Evolutionary conservation across 2,113 vertebrate species (phyloP).

Genomic region (Brachyhypopomus gauderio): DNA sequence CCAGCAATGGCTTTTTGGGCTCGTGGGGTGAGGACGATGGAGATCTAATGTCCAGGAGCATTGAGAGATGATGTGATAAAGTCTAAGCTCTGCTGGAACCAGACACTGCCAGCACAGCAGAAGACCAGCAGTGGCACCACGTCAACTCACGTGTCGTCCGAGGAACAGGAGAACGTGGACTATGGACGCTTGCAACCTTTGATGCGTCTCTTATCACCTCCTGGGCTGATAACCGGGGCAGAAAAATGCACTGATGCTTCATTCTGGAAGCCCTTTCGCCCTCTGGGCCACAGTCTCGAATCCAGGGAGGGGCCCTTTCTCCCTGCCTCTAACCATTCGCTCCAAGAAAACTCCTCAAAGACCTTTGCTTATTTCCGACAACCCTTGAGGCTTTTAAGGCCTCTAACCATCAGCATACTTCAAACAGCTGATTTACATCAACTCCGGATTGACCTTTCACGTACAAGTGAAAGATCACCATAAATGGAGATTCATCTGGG

Average conservation of each 20-base stretch:
- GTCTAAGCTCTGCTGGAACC: slow-evolving; percentile 20
- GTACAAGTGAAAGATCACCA: neutral
- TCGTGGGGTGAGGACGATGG: slow-evolving; percentile 3
- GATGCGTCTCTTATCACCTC: slow-evolving; percentile 43
- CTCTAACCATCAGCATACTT: neutral
- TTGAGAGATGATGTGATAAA: slow-evolving; percentile 38
- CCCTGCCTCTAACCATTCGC: neutral
- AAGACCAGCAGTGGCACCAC: neutral
- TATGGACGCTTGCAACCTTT: slow-evolving; percentile 44
- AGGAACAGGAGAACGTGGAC: slow-evolving; percentile 5
- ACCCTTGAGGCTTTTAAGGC: neutral
- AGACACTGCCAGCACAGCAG: slow-evolving; percentile 5
- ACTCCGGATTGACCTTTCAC: neutral
- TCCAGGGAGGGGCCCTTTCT: neutral
- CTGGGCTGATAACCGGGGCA: slow-evolving; percentile 36
- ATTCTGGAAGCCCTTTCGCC: slow-evolving; percentile 38
- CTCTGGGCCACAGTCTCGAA: neutral
- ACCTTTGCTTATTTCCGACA: neutral
- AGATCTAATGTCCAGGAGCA: slow-evolving; percentile 20
- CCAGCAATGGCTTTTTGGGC: neutral
- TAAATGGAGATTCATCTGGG: no score
- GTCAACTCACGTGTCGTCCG: neutral
- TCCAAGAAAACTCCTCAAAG: neutral
- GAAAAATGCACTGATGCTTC: slow-evolving; percentile 19
- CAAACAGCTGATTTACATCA: neutral